Conservation (phyloP, 2,113 vertebrate species). For the Pachypanchax playfairii region DNA sequence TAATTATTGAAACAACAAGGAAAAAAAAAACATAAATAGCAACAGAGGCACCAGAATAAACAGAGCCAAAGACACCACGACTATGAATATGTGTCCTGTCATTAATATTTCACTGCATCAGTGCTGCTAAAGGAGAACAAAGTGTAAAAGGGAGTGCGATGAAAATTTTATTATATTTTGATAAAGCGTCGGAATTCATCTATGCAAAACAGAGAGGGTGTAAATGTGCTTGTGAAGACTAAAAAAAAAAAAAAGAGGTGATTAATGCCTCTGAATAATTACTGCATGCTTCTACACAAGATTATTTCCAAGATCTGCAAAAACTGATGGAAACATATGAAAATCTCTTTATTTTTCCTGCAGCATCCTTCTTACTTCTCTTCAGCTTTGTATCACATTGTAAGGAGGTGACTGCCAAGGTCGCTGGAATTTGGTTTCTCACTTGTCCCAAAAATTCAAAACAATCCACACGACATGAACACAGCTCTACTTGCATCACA, state of each 20-base stretch:
- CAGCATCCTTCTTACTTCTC: not conserved
- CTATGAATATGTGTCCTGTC: slow-evolving; percentile 63
- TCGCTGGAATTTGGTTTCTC: slow-evolving; percentile 50
- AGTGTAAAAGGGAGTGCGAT: slow-evolving; percentile 68
- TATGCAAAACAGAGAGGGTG: slow-evolving; percentile 48
- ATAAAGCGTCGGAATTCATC: slow-evolving; percentile 61
- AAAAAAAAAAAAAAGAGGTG: slow-evolving; percentile 23
- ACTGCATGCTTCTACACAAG: slow-evolving; percentile 6
- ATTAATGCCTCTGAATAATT: slow-evolving; percentile 49
- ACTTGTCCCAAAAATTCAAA: slow-evolving; percentile 59
- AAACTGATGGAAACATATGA: slow-evolving; percentile 29
- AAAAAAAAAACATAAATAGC: slow-evolving; percentile 63
- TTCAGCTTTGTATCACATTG: slow-evolving; percentile 1
- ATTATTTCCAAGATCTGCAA: slow-evolving; percentile 2
- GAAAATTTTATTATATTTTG: slow-evolving; percentile 76
- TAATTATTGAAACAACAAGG: slow-evolving; percentile 74
- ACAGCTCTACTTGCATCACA: slow-evolving; percentile 44
- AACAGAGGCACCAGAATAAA: slow-evolving; percentile 49
- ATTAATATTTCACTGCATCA: slow-evolving; percentile 79
- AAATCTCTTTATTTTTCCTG: slow-evolving; percentile 22
- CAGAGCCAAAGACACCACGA: slow-evolving; percentile 41
- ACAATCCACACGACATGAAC: slow-evolving; percentile 51
- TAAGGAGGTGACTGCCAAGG: slow-evolving; percentile 53
- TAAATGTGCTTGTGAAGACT: slow-evolving; percentile 1
- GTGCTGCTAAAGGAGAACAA: slow-evolving; percentile 66